These are phyloP conservation scores for Rhaphigaster nebulosa DNA, from an alignment of 2,888 invertebrate genomes.

Conservation along the genomic window DNA sequence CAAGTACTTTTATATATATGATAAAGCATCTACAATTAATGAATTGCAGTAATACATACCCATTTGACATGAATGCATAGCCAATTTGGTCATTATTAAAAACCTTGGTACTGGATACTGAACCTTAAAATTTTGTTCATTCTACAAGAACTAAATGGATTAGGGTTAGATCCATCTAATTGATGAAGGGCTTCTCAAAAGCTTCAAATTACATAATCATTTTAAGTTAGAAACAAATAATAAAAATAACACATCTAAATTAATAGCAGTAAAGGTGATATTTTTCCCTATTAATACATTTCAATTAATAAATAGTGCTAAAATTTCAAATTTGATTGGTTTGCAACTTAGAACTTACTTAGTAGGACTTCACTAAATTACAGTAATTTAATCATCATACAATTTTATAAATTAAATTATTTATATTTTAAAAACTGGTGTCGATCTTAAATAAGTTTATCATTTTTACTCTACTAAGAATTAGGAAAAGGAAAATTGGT, in stretches of 20 bases:
- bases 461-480: no score
- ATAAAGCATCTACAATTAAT: not conserved
- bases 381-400: no score
- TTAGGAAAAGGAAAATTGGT: no score
- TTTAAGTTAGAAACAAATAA: not conserved
- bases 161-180: not conserved
- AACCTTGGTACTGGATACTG: not conserved
- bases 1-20: not conserved
- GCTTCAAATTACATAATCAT: not conserved
- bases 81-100: not conserved
- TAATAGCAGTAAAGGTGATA: not conserved
- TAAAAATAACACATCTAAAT: not conserved
- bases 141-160: not conserved
- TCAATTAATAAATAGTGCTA: not conserved
- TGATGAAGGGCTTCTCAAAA: conserved; percentile 8
- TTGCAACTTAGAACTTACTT: not conserved
- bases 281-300: not conserved
- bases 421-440: no score
- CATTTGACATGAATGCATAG: not conserved
- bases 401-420: no score
- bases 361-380: no score
- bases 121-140: not conserved
- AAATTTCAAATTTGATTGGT: not conserved
- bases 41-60: not conserved
- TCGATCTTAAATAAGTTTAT: no score